A percentile compares a stretch with the other conserved stretches of the same genome.
Evolutionary conservation across 2,113 vertebrate species (phyloP).

Genomic region (Thunnus maccoyii): DNA sequence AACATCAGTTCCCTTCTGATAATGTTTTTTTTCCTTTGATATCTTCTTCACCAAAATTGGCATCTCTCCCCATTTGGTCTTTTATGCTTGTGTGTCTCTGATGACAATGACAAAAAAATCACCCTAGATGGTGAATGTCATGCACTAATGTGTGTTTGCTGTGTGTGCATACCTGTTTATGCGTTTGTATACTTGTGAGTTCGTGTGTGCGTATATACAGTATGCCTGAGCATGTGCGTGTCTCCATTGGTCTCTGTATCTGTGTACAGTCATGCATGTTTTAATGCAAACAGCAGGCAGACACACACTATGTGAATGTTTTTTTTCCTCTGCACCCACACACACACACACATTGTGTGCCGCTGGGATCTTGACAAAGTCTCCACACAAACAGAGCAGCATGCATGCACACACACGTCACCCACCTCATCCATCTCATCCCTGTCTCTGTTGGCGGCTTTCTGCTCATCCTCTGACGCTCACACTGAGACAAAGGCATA

Average conservation of each 20-base stretch:
- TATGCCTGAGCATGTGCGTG: neutral
- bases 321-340: neutral
- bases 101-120: neutral
- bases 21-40: neutral
- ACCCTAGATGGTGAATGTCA: neutral
- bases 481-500: conserved; percentile 53
- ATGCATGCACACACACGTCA: conserved; percentile 43
- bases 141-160: neutral
- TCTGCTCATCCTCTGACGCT: conserved; percentile 41
- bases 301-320: neutral
- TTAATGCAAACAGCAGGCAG: conserved; percentile 11
- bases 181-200: neutral
- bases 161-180: neutral
- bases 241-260: neutral
- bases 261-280: neutral
- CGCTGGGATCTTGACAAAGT: conserved; percentile 42
- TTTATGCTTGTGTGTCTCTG: neutral
- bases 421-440: conserved; percentile 63
- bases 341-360: neutral
- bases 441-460: conserved; percentile 35
- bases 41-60: neutral
- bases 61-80: neutral
- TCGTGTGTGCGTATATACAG: neutral
- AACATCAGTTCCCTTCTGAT: conserved; percentile 9
- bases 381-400: conserved; percentile 28